Conservation (phyloP, 2,797 vertebrate species). For the Gila robusta region DNA sequence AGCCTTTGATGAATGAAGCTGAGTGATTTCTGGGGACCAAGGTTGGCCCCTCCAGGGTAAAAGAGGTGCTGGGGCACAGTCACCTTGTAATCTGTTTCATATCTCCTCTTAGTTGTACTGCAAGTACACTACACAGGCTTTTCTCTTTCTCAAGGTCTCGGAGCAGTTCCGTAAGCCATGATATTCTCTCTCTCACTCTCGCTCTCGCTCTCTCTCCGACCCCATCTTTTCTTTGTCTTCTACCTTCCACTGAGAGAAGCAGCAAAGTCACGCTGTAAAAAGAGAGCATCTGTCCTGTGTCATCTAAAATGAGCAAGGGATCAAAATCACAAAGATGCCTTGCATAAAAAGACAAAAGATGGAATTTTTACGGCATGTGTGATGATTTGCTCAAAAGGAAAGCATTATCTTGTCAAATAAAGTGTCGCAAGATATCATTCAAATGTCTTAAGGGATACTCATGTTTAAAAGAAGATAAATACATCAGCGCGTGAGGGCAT, state of each 20-base stretch:
- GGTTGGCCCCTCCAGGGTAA: slow-evolving; percentile 57
- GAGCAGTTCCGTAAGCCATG: slow-evolving; percentile 25
- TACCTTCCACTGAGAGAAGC: slow-evolving; percentile 39
- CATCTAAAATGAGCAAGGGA: slow-evolving; percentile 42
- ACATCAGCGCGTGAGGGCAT: slow-evolving; percentile 6
- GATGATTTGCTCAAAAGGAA: slow-evolving; percentile 44
- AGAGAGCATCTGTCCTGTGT: slow-evolving; percentile 45
- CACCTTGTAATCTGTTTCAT: slow-evolving; percentile 62
- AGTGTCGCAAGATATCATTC: slow-evolving; percentile 29
- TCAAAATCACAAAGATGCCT: slow-evolving; percentile 38
- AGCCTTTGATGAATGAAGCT: slow-evolving; percentile 63
- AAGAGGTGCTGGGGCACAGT: slow-evolving; percentile 43
- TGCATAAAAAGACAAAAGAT: slow-evolving; percentile 35
- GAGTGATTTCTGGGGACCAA: slow-evolving; percentile 59
- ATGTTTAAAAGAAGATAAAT: slow-evolving; percentile 33
- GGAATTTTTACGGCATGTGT: neutral
- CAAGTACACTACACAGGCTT: slow-evolving; percentile 40
- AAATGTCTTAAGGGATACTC: slow-evolving; percentile 21
- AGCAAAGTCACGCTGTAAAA: slow-evolving; percentile 26
- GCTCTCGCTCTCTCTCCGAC: neutral
- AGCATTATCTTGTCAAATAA: slow-evolving; percentile 46
- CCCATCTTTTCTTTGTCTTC: slow-evolving; percentile 27
- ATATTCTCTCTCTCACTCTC: neutral
- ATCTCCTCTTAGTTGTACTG: slow-evolving; percentile 34
- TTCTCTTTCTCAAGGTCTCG: slow-evolving; percentile 40